These are phyloP conservation scores for Datnioides undecimradiatus DNA, from an alignment of 2,113 vertebrate species.

Conservation along the genomic window DNA sequence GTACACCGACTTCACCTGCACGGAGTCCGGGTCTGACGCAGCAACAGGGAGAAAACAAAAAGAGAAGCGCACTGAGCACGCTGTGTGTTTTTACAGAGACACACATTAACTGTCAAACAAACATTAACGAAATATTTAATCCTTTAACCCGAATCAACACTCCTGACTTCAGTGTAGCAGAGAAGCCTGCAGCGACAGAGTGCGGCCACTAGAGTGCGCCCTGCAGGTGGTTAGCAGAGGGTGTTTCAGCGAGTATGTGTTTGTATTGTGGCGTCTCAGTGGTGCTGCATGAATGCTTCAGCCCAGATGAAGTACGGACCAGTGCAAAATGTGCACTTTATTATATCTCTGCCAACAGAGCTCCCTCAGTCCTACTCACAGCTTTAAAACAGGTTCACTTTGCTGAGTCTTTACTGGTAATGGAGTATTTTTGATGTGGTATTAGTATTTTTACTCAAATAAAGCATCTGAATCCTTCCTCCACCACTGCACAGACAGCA, in stretches of 20 bases:
- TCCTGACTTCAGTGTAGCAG: background rate
- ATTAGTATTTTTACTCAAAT: too few species aligned
- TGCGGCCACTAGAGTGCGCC: background rate
- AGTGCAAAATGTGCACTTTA: background rate
- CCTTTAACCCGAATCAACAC: background rate
- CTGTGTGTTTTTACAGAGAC: too few species aligned
- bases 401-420: too few species aligned
- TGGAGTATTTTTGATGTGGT: too few species aligned
- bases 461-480: too few species aligned
- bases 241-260: background rate
- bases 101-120: too few species aligned
- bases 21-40: conserved; percentile 35
- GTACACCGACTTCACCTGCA: conserved; percentile 82
- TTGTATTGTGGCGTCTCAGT: background rate
- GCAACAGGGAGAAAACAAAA: background rate
- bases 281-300: background rate
- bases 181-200: background rate
- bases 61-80: too few species aligned
- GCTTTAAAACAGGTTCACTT: too few species aligned
- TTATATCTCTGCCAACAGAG: too few species aligned
- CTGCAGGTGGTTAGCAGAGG: rapidly evolving
- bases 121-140: background rate
- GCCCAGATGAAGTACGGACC: background rate
- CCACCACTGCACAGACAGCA: too few species aligned
- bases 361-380: too few species aligned